Base-by-base conservation (phyloP, 1,140 invertebrate species). In the Anoplophora glabripennis region DNA sequence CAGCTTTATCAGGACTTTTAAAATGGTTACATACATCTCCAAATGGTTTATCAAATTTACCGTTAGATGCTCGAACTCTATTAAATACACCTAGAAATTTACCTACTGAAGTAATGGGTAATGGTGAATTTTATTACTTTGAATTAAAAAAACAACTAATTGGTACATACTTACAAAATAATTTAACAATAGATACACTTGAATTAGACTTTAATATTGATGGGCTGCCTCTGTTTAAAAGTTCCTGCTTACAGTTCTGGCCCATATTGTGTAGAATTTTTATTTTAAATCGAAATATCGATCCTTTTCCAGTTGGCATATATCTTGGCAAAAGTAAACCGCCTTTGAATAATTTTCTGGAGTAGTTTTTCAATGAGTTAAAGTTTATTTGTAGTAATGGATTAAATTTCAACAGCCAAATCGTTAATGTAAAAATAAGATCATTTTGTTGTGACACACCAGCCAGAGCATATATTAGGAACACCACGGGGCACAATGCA, bases 371-470 rank as follows among this genome's bases (percentile, higher is more conserved):
- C n/a, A 47, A 14, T 8, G 55, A 57, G 11, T 12, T 57, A 18
- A 18, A 49, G 35, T 34, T 9, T 49, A 21, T 14, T 14, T 12
- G 33, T n/a, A 35, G 35, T 49, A n/a, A 12, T 49, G 28, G 47
- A 49, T 34, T 49, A 34, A 28, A 34, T 33, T 35, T 49, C 15
- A 12, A 49, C n/a, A 37, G 35, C 28, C 11, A 35, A 34, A 35
- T 12, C 11, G 35, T 49, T 37, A 49, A 28, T 35, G 35, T 49
- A 12, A 12, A 14, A 11, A 34, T 12, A 34, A 41, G 42, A 41
- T 57, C 35, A 49, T 49, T 57, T 46, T 37, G 60, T 42, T 64
- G 58, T 57, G 58, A 66, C 45, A 54, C 61, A 8, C 61, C 57
- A 40, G 47, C 55, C 11, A 46, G 58, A 46, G 33, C 58, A n/a